Evolutionary conservation across 2,113 vertebrate species (phyloP).

Genomic region (Anguilla japonica): DNA sequence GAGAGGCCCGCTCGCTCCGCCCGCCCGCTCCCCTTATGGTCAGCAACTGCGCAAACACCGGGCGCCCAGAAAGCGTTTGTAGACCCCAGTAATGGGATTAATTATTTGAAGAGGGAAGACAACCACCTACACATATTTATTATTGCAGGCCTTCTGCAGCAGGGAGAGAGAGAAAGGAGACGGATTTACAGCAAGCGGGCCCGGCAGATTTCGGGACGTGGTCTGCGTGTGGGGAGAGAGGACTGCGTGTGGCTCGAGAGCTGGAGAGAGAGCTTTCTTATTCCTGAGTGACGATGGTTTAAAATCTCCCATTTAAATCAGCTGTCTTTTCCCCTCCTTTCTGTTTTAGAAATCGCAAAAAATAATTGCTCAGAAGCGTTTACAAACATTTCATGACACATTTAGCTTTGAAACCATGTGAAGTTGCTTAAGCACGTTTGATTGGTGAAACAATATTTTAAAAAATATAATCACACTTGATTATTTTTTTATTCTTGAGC

Average conservation of each 20-base stretch:
- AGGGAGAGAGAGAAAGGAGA: constrained; percentile 57
- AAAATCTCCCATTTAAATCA: not conserved
- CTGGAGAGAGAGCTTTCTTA: not conserved
- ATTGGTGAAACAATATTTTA: not conserved
- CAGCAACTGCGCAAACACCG: constrained; percentile 79
- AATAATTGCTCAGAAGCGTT: not conserved
- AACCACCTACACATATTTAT: constrained; percentile 72
- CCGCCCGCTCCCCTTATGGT: constrained; percentile 59
- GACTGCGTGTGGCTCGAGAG: not conserved
- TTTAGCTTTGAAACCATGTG: not conserved
- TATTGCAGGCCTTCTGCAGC: constrained; percentile 62
- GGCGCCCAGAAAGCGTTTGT: constrained; percentile 57
- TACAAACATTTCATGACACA: not conserved
- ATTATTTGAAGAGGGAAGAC: constrained; percentile 70
- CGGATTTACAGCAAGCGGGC: constrained; percentile 32
- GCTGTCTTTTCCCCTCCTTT: not conserved
- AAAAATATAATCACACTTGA: not conserved
- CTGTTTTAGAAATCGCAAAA: not conserved
- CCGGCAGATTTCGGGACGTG: not conserved
- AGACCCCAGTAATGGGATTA: constrained; percentile 54
- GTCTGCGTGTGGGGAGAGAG: not conserved
- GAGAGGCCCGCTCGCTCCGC: constrained; percentile 45
- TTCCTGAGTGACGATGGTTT: not conserved
- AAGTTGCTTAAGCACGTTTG: not conserved
- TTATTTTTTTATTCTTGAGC: not conserved